Evolutionary conservation across 53 echinoderm and acorn worm species (phyloP).

Genomic region (Apostichopus leukothele): DNA sequence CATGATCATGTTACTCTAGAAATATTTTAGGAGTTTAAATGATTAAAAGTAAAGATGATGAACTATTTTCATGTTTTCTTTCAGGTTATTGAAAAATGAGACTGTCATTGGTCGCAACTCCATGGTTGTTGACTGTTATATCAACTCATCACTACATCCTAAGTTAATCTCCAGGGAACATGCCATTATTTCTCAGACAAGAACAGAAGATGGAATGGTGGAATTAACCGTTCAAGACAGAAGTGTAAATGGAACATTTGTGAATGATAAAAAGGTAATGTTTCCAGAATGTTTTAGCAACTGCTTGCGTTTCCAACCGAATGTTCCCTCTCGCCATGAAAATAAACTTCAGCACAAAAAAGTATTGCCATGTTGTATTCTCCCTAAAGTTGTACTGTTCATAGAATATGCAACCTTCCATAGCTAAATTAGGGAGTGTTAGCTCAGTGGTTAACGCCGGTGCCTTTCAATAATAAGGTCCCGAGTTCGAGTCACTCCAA

Average conservation of each 20-base stretch:
- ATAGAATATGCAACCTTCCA: not conserved
- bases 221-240: conserved; percentile 52
- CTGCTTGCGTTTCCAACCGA: too few species aligned
- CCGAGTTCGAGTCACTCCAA: too few species aligned
- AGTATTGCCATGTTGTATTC: too few species aligned
- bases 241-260: conserved; percentile 91
- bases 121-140: conserved; percentile 73
- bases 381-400: not conserved
- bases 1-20: too few species aligned
- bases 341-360: too few species aligned
- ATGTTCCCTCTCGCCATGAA: too few species aligned
- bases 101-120: conserved; percentile 74
- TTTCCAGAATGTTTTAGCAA: not conserved
- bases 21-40: too few species aligned
- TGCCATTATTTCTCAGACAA: conserved; percentile 62
- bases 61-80: not conserved
- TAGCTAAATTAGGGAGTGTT: not conserved
- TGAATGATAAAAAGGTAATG: conserved; percentile 87
- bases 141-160: conserved; percentile 78
- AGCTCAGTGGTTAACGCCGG: too few species aligned
- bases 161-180: conserved; percentile 87
- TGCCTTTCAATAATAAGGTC: too few species aligned
- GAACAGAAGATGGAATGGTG: conserved; percentile 30
- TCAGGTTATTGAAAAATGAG: conserved; percentile 62
- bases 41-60: too few species aligned